A percentile compares a stretch with the other conserved stretches of the same genome.
Conservation (phyloP, 2,888 invertebrate species). For the Nycteola revayana region DNA sequence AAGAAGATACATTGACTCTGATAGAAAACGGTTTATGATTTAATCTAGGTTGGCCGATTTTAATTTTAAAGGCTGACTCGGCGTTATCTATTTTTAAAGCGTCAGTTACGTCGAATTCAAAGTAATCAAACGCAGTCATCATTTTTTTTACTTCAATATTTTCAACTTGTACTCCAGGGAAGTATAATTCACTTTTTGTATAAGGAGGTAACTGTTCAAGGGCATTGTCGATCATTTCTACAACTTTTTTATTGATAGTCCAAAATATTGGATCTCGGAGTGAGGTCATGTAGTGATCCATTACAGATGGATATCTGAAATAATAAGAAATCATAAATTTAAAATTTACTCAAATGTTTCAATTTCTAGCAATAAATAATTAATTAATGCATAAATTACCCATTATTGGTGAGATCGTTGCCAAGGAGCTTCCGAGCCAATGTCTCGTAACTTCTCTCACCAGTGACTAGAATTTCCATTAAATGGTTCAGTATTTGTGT, state of each 20-base stretch:
- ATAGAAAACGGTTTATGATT: conserved; percentile 87
- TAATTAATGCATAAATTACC: conserved; percentile 41
- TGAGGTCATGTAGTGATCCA: conserved; percentile 81
- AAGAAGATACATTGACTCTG: conserved; percentile 83
- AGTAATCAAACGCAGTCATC: conserved; percentile 85
- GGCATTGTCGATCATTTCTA: conserved; percentile 80
- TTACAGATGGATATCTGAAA: conserved; percentile 59
- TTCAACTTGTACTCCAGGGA: conserved; percentile 84
- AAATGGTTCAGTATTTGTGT: conserved; percentile 65
- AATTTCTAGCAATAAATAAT: too few species aligned
- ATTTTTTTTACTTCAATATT: conserved; percentile 84
- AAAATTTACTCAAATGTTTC: too few species aligned
- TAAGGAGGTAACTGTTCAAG: conserved; percentile 81
- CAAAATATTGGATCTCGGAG: conserved; percentile 88
- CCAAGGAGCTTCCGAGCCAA: conserved; percentile 51
- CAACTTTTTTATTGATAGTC: conserved; percentile 84
- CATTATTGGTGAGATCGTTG: conserved; percentile 40
- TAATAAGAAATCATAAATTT: conserved; percentile 15
- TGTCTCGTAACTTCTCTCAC: conserved; percentile 60
- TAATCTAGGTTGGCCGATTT: conserved; percentile 83
- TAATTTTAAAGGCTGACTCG: conserved; percentile 60
- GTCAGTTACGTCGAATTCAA: conserved; percentile 84
- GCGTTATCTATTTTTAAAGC: conserved; percentile 63
- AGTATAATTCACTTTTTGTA: conserved; percentile 80
- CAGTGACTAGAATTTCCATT: conserved; percentile 63